Evolutionary conservation across 2,888 invertebrate species (phyloP), one percentile per base, ranked within the genome.

Genomic region (Oligia strigilis): DNA sequence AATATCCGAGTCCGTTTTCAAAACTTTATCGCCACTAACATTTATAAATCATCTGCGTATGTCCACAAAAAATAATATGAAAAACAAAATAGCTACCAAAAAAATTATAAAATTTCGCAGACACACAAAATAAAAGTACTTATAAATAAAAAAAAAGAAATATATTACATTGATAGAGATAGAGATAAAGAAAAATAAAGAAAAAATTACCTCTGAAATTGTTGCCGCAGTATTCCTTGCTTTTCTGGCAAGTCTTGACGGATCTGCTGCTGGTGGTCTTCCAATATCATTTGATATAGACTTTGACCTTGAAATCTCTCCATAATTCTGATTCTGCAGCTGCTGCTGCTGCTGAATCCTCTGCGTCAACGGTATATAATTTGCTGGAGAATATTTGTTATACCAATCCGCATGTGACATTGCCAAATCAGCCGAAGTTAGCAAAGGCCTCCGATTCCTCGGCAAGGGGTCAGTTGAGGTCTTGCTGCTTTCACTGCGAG

Each of bases 371-470:
- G 98, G 98, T 91, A 98, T 97, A 94, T 98, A 98, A 92, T 98
- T 98, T 65, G 98, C 97, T 72, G 98, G 98, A 64, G 98, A 98
- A 92, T 98, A 98, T 94, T 98, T 98, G 91, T 98, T 98, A 92
- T 98, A 98, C 84, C 98, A 94, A 85, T 98, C 98, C 58, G 98
- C 98, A 1, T 97, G 97, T 75, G 97, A 98, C 97, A 97, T 98
- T 74, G 96, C 97, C 90, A 97, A 92, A 55, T 97, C 96, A 60
- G 97, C 97, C 11, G 97, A 97, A 88, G 95, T 96, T 91, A 97
- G 96, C 91, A 94, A 95, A 92, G 94, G 93, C 89, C 97, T 88
- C 13, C 94, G 91, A 23, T 85, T 90, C 92, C 97, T 91, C 79
- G 95, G 92, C 82, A 97, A 83, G 85, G 95, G 90, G 87, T 97